phyloP scores from a whole-genome alignment of 2,888 invertebrate genomes.

The Rosalia funebris region DNA sequence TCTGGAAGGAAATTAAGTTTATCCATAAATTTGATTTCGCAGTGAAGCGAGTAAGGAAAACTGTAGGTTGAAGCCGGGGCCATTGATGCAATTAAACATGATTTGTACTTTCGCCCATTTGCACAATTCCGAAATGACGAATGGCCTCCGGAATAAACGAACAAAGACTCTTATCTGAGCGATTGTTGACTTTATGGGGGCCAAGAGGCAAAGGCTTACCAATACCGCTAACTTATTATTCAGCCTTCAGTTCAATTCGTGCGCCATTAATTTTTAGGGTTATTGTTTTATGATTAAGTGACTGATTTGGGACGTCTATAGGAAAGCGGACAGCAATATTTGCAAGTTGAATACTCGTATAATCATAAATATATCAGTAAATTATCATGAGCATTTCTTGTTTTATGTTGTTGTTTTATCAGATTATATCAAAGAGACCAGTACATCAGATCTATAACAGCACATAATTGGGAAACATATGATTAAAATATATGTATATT shows the following conservation, averaged over 20 bases:
- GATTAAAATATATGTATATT: no score
- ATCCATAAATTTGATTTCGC: slow-evolving; percentile 66
- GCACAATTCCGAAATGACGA: slow-evolving; percentile 61
- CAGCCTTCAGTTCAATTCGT: slow-evolving; percentile 51
- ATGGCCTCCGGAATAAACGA: slow-evolving; percentile 58
- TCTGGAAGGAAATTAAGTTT: slow-evolving; percentile 64
- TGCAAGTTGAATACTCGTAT: background rate
- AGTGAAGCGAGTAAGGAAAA: slow-evolving; percentile 60
- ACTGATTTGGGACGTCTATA: slow-evolving; percentile 31
- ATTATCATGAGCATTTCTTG: no score
- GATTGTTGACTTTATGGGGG: slow-evolving; percentile 56
- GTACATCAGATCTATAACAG: no score
- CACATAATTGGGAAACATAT: no score
- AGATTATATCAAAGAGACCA: no score
- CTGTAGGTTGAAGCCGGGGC: slow-evolving; percentile 55
- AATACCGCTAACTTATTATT: slow-evolving; percentile 46
- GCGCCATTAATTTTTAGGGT: slow-evolving; percentile 54
- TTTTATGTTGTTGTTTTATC: no score
- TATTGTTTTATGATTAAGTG: slow-evolving; percentile 54
- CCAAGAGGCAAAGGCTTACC: slow-evolving; percentile 33
- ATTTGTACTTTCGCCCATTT: slow-evolving; percentile 63
- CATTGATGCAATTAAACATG: slow-evolving; percentile 66
- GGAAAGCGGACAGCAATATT: background rate
- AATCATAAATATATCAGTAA: no score
- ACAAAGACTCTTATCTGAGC: slow-evolving; percentile 61